Percentiles rank a stretch among this genome's conserved stretches.
Conservation (phyloP, 2,797 vertebrate genomes). For the Cirrhinus molitorella region DNA sequence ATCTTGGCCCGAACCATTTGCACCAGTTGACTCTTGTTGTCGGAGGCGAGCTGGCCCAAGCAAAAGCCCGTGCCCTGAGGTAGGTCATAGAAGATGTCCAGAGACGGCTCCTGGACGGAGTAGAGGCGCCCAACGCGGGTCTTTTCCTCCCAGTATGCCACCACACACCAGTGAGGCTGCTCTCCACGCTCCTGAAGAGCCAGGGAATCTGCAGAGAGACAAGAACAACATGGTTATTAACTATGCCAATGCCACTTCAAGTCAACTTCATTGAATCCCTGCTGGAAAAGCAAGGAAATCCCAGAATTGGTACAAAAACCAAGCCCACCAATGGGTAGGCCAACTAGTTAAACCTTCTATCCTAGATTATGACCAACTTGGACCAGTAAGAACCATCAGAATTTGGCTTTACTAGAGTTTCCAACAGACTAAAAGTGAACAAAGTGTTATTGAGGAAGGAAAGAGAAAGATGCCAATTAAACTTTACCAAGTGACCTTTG, state of each 20-base stretch:
- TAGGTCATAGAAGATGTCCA: slow-evolving; percentile 99
- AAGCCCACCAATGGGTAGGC: neutral
- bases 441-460: neutral
- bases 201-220: slow-evolving; percentile 85
- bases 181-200: slow-evolving; percentile 93
- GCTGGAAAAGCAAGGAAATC: neutral
- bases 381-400: neutral
- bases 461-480: neutral
- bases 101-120: slow-evolving; percentile 96
- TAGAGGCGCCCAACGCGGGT: slow-evolving; percentile 96
- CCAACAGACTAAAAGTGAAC: neutral
- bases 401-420: neutral
- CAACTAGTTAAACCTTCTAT: neutral
- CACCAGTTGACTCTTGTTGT: slow-evolving; percentile 96
- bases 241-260: neutral
- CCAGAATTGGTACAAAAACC: neutral
- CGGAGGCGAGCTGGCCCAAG: slow-evolving; percentile 95
- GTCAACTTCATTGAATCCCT: neutral
- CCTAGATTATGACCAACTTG: neutral
- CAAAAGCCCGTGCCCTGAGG: slow-evolving; percentile 99
- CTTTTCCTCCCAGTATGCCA: slow-evolving; percentile 99
- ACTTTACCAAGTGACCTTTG: neutral
- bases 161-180: slow-evolving; percentile 96
- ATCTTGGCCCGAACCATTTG: slow-evolving; percentile 97
- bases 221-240: slow-evolving; percentile 29